Conservation (phyloP, 1,140 invertebrate species). For the Philotrypesis tridentata region DNA sequence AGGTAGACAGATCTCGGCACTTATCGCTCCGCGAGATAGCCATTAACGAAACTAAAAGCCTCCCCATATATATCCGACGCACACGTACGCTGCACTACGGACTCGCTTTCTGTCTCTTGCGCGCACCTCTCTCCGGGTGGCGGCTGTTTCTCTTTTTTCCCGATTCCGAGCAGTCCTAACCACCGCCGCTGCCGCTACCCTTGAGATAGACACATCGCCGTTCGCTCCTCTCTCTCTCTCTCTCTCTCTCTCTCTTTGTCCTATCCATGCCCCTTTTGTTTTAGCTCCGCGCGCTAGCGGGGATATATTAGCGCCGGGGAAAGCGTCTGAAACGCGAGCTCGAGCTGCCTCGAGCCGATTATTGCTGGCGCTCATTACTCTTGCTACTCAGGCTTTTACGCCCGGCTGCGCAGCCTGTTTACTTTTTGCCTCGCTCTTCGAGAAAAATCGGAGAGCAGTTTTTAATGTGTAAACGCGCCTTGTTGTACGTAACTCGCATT, state of each 20-base stretch:
- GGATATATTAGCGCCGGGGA: conserved; percentile 64
- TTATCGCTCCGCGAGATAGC: conserved; percentile 72
- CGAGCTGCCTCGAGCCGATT: conserved; percentile 12
- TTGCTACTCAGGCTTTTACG: background rate
- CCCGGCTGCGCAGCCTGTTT: background rate
- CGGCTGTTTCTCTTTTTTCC: conserved; percentile 23
- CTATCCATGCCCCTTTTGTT: conserved; percentile 68
- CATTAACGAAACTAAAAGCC: conserved; percentile 74
- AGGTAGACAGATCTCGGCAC: conserved; percentile 72
- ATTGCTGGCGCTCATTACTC: conserved; percentile 38
- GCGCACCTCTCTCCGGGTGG: background rate
- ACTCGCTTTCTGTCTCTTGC: background rate
- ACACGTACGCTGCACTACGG: conserved; percentile 26
- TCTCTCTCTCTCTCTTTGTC: too few species aligned
- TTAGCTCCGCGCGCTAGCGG: conserved; percentile 62
- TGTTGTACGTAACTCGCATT: background rate
- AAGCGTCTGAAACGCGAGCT: conserved; percentile 17
- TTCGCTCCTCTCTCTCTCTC: conserved; percentile 58
- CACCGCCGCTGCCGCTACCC: conserved; percentile 51
- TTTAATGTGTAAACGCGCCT: background rate
- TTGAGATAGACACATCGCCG: conserved; percentile 69
- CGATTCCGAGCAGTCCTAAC: conserved; percentile 30
- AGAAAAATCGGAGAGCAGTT: conserved; percentile 6
- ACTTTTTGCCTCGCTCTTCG: background rate
- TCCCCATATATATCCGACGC: conserved; percentile 68